Conservation (phyloP, 1,140 invertebrate genomes). For the Aphelenchoides fujianensis region DNA sequence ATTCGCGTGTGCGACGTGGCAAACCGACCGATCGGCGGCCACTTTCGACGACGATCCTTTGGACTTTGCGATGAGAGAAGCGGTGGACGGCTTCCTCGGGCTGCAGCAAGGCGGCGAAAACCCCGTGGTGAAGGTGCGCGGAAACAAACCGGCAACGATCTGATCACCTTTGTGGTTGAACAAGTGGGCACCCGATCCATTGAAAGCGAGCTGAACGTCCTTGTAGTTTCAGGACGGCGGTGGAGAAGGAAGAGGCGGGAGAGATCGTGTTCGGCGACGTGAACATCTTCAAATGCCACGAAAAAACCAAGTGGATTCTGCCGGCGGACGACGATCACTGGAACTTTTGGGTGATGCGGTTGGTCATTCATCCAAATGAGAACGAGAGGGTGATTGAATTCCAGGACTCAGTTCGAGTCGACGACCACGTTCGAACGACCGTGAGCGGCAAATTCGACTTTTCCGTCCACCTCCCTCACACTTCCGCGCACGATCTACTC, state of each 20-base stretch:
- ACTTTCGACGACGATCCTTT: neutral
- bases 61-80: neutral
- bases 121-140: neutral
- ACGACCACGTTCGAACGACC: neutral
- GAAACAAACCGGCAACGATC: neutral
- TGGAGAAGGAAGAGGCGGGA: neutral
- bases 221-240: neutral
- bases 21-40: neutral
- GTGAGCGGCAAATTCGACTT: neutral
- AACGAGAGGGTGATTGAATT: neutral
- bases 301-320: neutral
- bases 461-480: neutral
- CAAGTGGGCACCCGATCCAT: neutral
- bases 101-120: neutral
- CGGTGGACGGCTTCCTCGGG: neutral
- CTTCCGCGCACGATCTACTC: neutral
- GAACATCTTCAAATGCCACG: neutral
- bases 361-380: neutral
- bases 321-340: neutral
- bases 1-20: neutral
- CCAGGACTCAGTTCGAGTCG: neutral
- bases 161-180: neutral
- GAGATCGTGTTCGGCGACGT: neutral
- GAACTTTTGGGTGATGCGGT: neutral
- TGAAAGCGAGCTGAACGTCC: neutral